These are phyloP conservation scores for Stomatorhinus walkeri DNA, from an alignment of 2,797 vertebrate species.

Conservation along the genomic window DNA sequence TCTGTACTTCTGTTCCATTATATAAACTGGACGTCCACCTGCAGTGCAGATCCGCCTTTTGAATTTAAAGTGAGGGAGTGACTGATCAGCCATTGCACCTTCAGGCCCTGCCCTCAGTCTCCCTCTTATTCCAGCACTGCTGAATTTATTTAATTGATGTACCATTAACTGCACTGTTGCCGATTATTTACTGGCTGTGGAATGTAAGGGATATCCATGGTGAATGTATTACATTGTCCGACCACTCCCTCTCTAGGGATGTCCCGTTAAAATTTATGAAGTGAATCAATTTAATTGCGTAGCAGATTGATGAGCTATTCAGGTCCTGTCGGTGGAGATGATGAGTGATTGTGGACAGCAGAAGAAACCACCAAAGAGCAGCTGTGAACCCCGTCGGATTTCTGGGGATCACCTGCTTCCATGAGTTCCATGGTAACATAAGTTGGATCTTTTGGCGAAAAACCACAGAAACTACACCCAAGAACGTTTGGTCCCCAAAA, in stretches of 20 bases:
- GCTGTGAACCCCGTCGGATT: conserved; percentile 60
- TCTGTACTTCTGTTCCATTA: background rate
- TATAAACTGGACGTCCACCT: background rate
- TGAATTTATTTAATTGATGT: conserved; percentile 28
- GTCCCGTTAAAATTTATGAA: conserved; percentile 98
- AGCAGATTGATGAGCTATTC: conserved; percentile 85
- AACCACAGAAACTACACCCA: background rate
- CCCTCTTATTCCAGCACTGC: conserved; percentile 6
- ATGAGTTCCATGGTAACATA: background rate
- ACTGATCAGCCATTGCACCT: conserved; percentile 12
- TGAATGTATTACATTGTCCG: conserved; percentile 98
- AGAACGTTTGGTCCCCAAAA: background rate
- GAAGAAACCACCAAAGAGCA: conserved; percentile 82
- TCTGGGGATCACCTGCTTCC: conserved; percentile 46
- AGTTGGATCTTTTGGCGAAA: background rate
- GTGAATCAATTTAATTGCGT: conserved; percentile 96
- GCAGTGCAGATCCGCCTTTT: background rate
- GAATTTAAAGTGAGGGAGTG: conserved; percentile 19
- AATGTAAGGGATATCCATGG: conserved; percentile 87
- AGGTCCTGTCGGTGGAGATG: conserved; percentile 79
- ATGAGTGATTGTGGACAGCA: conserved; percentile 86
- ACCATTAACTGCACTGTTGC: conserved; percentile 55
- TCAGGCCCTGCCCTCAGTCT: conserved; percentile 10
- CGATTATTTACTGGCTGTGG: conserved; percentile 84
- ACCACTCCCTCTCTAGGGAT: conserved; percentile 88